These are phyloP conservation scores for Drosophila atripex DNA, from an alignment of 2,888 invertebrate species.

Conservation along the genomic window DNA sequence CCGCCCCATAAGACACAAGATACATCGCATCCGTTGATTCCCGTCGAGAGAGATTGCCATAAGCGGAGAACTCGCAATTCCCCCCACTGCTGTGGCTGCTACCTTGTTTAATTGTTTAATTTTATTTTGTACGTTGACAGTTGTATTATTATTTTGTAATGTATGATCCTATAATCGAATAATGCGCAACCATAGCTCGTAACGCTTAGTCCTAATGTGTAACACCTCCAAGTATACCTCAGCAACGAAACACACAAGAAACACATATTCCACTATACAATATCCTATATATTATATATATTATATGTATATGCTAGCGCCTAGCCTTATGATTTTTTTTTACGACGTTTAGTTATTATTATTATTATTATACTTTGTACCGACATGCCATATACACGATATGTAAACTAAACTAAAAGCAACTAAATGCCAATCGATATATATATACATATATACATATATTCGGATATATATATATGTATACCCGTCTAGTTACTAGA, in stretches of 20 bases:
- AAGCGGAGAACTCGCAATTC: constrained; percentile 40
- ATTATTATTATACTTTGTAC: constrained; percentile 28
- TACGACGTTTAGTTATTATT: constrained; percentile 1
- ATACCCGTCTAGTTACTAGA: constrained; percentile 17
- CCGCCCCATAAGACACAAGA: no score
- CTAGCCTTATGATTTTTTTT: constrained; percentile 23
- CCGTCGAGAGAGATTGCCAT: background rate
- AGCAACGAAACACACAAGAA: constrained; percentile 41
- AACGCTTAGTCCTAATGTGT: constrained; percentile 34
- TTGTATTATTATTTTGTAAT: constrained; percentile 46
- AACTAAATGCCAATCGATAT: constrained; percentile 67
- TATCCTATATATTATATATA: constrained; percentile 2
- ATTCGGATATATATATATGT: constrained; percentile 6
- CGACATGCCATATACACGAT: constrained; percentile 59
- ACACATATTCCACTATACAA: background rate
- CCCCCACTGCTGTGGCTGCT: constrained; percentile 75
- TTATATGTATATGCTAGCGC: background rate
- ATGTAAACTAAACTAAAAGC: constrained; percentile 53
- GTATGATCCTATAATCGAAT: background rate
- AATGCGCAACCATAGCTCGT: constrained; percentile 5
- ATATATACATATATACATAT: constrained; percentile 37
- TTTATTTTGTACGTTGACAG: constrained; percentile 50
- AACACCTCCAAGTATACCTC: constrained; percentile 54
- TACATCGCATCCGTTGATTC: no score
- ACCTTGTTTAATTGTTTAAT: constrained; percentile 54